Conservation (phyloP, 1,140 invertebrate species). For the Venturia canescens region DNA sequence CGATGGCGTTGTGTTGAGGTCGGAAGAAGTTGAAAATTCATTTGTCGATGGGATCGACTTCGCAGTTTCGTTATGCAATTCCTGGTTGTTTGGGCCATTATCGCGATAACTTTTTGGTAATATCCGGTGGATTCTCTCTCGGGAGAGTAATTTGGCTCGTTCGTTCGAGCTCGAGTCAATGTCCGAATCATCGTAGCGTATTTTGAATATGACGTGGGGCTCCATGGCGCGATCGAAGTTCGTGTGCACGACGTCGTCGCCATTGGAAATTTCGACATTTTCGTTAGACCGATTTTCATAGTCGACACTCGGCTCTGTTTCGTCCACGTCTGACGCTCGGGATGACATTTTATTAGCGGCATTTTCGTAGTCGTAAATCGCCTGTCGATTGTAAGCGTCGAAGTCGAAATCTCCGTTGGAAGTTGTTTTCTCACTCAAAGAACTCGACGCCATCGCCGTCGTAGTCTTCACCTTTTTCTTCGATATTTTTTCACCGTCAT, state of each 20-base stretch:
- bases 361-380: conserved; percentile 72
- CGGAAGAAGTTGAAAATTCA: conserved; percentile 28
- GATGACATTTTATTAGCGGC: conserved; percentile 49
- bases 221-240: conserved; percentile 68
- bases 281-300: conserved; percentile 23
- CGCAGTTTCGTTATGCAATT: neutral
- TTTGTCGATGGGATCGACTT: neutral
- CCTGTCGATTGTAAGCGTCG: conserved; percentile 70
- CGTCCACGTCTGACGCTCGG: neutral
- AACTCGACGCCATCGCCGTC: neutral
- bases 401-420: conserved; percentile 60
- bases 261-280: neutral
- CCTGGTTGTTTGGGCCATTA: neutral
- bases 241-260: conserved; percentile 47
- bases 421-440: neutral
- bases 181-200: conserved; percentile 72
- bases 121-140: neutral
- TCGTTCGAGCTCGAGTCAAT: conserved; percentile 68
- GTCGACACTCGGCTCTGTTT: neutral
- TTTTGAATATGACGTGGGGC: conserved; percentile 72
- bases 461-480: neutral
- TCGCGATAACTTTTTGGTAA: neutral
- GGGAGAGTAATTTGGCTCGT: conserved; percentile 18
- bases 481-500: neutral
- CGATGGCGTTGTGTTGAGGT: neutral